These are phyloP conservation scores for Halocaridina rubra DNA, from an alignment of 2,888 invertebrate species.

Conservation along the genomic window DNA sequence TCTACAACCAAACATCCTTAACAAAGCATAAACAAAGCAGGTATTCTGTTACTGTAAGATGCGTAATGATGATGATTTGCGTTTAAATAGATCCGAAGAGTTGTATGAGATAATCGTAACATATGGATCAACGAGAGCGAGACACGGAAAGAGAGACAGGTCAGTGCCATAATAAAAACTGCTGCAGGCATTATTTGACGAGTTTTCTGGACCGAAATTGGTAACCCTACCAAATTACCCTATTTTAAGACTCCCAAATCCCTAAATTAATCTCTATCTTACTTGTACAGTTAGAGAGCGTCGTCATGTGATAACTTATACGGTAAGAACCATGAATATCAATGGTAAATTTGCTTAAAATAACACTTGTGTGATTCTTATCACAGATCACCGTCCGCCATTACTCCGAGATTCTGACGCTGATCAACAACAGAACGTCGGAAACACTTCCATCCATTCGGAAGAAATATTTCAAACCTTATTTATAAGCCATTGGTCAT, in stretches of 20 bases:
- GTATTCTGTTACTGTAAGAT: too few species aligned
- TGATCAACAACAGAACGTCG: slow-evolving; percentile 50
- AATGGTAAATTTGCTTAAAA: too few species aligned
- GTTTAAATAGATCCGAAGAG: too few species aligned
- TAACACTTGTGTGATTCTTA: slow-evolving; percentile 52
- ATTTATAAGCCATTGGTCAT: not conserved
- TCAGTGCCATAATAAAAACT: not conserved
- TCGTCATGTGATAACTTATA: slow-evolving; percentile 21
- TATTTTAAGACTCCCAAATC: not conserved
- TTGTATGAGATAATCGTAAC: too few species aligned
- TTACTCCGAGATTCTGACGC: slow-evolving; percentile 60
- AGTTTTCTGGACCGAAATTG: not conserved
- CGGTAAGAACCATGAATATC: slow-evolving; percentile 29
- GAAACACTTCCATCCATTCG: not conserved
- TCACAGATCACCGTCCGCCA: slow-evolving; percentile 44
- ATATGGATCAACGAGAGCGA: not conserved
- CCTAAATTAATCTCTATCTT: not conserved
- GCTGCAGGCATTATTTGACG: not conserved
- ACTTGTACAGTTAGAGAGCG: slow-evolving; percentile 31
- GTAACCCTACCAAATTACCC: not conserved
- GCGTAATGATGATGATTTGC: too few species aligned
- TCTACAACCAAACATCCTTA: too few species aligned
- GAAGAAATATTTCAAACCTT: not conserved
- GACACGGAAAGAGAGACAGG: not conserved
- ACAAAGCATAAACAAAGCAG: too few species aligned